Evolutionary conservation across 2,113 vertebrate species (phyloP).

Genomic region (Ornithorhynchus anatinus): DNA sequence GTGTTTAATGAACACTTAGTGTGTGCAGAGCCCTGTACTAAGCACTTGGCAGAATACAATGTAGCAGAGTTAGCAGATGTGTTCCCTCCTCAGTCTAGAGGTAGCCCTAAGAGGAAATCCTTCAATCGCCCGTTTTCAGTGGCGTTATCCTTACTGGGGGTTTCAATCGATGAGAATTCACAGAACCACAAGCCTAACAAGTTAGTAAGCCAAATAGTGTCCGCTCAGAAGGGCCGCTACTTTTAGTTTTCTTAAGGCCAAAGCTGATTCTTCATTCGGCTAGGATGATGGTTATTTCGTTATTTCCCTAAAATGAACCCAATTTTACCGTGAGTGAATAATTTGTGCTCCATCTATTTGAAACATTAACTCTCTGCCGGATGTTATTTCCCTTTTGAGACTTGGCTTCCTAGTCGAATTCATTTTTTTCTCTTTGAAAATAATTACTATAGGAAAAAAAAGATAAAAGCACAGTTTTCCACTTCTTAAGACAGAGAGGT

Average conservation of each 20-base stretch:
- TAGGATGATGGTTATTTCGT: not conserved
- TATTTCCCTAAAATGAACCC: not conserved
- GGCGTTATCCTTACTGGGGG: no score
- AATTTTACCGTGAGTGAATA: not conserved
- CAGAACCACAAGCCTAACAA: not conserved
- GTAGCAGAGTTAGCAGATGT: no score
- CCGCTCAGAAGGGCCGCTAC: not conserved
- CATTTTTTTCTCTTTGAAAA: slow-evolving; percentile 7
- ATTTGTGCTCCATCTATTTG: not conserved
- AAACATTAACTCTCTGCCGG: not conserved
- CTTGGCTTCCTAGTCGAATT: slow-evolving; percentile 34
- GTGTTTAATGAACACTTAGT: no score
- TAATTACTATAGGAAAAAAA: slow-evolving; percentile 23
- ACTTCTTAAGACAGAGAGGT: slow-evolving; percentile 37
- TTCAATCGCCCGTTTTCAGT: no score
- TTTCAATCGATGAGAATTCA: not conserved
- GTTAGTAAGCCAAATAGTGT: not conserved
- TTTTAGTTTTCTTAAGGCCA: not conserved
- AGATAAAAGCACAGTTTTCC: slow-evolving; percentile 12
- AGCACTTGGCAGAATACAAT: no score
- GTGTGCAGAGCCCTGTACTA: no score
- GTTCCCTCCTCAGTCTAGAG: no score
- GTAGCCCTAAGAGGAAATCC: no score
- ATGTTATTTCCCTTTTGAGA: not conserved
- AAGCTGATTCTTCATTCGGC: not conserved